Evolutionary conservation across 2,797 vertebrate species (phyloP), one percentile per base, ranked within the genome.

Genomic region (Xiphophorus birchmanni): DNA sequence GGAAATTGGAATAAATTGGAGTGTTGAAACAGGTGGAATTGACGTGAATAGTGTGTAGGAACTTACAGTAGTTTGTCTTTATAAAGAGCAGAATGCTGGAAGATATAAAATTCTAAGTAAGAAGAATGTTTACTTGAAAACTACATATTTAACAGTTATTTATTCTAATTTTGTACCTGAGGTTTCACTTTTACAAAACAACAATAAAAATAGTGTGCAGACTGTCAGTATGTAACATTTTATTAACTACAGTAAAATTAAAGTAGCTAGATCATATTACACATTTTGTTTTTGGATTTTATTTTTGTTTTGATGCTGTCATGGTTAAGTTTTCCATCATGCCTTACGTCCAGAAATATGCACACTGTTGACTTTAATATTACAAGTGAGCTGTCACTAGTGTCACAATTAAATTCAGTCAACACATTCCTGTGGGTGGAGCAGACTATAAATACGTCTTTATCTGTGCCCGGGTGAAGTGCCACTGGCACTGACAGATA

Each of bases 381-480:
- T 44, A 29, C 44, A 23, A 48, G 42, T 26, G 2, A 60, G 12
- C 65, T 18, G 52, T 72, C 13, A 48, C 21, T 52, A 2, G 0
- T 82, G 37, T 13, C 21, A 71, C 67, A 67, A 74, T 56, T 10
- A 63, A 52, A 42, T 60, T n/a, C 50, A 37, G 32, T 47, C 56
- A 48, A 29, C 73, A 74, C 26, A 9, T 81, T 76, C 67, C 60
- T 11, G 45, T 60, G 50, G 18, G 52, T 1, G 11, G 29, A 75
- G 71, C 1, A 7, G 42, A 44, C 77, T 80, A 67, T 81, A 78
- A 78, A 84, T 73, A 81, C 17, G 48, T 72, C 72, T 72, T 78
- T 78, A 84, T 78, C 79, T 74, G n/a, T 23, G 60, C 21, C 54
- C 54, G 63, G 21, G 35, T 37, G 44, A 71, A 17, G 65, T 80